phyloP scores from a whole-genome alignment of 2,888 invertebrate species.

The Altica lythri region DNA sequence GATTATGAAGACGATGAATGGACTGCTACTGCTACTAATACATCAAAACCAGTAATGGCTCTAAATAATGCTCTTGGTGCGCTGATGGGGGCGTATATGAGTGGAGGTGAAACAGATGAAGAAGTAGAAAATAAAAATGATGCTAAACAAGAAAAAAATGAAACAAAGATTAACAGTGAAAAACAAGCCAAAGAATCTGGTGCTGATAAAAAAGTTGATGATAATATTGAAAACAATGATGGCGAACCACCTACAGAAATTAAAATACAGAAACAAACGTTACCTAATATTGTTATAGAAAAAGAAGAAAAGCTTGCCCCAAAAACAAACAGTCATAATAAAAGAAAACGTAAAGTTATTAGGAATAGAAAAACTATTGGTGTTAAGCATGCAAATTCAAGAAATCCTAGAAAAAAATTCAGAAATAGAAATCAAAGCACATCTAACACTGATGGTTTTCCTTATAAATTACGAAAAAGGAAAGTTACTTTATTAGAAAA shows the following conservation, averaged over 20 bases:
- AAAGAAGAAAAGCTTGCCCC: constrained; percentile 12
- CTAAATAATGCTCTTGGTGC: constrained; percentile 63
- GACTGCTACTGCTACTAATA: constrained; percentile 24
- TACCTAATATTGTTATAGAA: constrained; percentile 25
- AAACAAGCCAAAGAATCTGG: neutral
- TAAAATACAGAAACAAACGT: constrained; percentile 51
- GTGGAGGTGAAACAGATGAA: constrained; percentile 56
- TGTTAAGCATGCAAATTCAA: constrained; percentile 11
- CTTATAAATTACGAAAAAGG: constrained; percentile 45
- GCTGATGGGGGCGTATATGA: constrained; percentile 64
- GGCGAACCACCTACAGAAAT: constrained; percentile 62
- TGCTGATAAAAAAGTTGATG: neutral
- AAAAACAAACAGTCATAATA: constrained; percentile 8
- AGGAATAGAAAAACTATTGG: constrained; percentile 22
- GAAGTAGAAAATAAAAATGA: constrained; percentile 3
- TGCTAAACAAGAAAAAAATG: neutral
- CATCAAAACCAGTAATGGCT: constrained; percentile 30
- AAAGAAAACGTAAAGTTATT: constrained; percentile 23
- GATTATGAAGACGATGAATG: constrained; percentile 54
- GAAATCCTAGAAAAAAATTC: constrained; percentile 21
- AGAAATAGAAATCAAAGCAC: constrained; percentile 36
- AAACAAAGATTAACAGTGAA: neutral
- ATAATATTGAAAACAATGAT: constrained; percentile 43
- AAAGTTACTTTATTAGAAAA: constrained; percentile 69
- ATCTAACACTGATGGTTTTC: constrained; percentile 41